These are phyloP conservation scores for Orthosia gothica DNA, from an alignment of 2,888 invertebrate genomes.

Conservation along the genomic window DNA sequence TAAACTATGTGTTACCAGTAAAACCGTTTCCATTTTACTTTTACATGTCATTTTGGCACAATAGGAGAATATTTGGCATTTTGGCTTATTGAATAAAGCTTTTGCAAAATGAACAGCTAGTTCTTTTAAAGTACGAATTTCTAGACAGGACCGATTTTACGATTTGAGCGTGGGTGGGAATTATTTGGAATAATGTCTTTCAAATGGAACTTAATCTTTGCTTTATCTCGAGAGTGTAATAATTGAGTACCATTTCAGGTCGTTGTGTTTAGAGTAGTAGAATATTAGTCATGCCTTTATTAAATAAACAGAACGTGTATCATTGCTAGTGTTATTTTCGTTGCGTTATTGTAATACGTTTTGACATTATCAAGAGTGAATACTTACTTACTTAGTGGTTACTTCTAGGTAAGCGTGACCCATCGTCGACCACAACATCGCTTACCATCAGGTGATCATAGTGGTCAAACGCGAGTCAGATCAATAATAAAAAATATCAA, in stretches of 20 bases:
- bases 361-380: neutral
- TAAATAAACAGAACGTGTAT: neutral
- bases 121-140: neutral
- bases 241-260: conserved; percentile 22
- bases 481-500: too few relatives aligned
- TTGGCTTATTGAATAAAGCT: neutral
- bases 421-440: too few relatives aligned
- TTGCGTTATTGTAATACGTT: neutral
- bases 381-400: too few relatives aligned
- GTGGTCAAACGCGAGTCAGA: too few relatives aligned
- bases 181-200: conserved; percentile 25
- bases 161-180: conserved; percentile 9
- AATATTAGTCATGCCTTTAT: neutral
- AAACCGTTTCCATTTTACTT: conserved; percentile 7
- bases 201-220: conserved; percentile 20
- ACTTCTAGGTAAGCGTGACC: too few relatives aligned
- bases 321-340: neutral
- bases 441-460: too few relatives aligned
- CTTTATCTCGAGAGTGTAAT: conserved; percentile 16
- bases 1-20: neutral
- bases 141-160: conserved; percentile 13
- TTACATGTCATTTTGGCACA: neutral
- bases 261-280: neutral
- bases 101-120: neutral
- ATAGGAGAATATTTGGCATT: neutral